These are phyloP conservation scores for Mastomys natalensis DNA, from an alignment of 2,113 vertebrate species.

Conservation along the genomic window DNA sequence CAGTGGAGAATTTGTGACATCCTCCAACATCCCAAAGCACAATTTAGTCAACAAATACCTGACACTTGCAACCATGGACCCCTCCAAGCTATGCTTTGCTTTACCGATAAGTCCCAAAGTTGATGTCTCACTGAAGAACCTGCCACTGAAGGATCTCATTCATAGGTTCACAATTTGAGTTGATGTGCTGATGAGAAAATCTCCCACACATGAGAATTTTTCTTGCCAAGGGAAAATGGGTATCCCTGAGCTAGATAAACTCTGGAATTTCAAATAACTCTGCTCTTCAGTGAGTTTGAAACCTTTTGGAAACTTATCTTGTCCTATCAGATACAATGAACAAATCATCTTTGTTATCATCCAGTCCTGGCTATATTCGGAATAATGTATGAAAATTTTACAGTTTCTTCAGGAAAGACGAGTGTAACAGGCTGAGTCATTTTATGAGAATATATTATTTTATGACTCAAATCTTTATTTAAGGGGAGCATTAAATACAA, in stretches of 20 bases:
- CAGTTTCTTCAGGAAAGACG: constrained; percentile 36
- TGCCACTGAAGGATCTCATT: constrained; percentile 53
- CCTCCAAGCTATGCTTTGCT: not conserved
- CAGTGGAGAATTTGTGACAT: not conserved
- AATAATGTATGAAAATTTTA: constrained; percentile 69
- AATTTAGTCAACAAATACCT: not conserved
- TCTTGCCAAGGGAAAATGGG: constrained; percentile 30
- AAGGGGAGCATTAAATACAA: constrained; percentile 56
- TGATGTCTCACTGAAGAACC: not conserved
- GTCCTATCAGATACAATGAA: constrained; percentile 37
- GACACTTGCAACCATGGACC: fast-evolving
- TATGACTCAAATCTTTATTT: constrained; percentile 72
- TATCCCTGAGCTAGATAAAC: not conserved
- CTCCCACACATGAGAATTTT: constrained; percentile 60
- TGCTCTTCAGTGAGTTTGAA: constrained; percentile 48
- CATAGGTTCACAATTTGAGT: not conserved
- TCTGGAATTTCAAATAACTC: constrained; percentile 4
- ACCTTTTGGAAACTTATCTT: constrained; percentile 56
- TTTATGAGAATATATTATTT: constrained; percentile 74
- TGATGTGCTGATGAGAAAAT: constrained; percentile 26
- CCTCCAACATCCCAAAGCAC: not conserved
- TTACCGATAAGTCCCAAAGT: not conserved
- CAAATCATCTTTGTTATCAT: constrained; percentile 55
- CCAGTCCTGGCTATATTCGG: constrained; percentile 55
- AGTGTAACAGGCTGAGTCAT: constrained; percentile 60